Conservation (phyloP, 1,140 invertebrate genomes). For the Philopotamus ludificatus region DNA sequence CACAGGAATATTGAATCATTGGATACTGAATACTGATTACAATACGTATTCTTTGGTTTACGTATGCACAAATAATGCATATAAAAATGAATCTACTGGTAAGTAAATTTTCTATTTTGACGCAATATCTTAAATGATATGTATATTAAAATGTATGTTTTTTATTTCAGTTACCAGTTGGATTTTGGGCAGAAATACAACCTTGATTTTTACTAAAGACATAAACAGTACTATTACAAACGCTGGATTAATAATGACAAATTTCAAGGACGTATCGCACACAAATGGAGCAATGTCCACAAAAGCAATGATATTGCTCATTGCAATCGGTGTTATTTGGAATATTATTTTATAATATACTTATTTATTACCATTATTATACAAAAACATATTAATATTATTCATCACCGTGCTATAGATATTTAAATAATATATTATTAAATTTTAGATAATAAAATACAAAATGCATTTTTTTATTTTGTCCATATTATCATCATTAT, state of each 20-base stretch:
- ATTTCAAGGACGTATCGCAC: neutral
- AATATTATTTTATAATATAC: no score
- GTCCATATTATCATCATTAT: conserved; percentile 27
- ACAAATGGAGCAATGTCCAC: neutral
- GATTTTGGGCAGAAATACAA: conserved; percentile 11
- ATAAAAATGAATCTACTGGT: no score
- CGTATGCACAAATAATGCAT: neutral
- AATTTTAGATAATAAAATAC: neutral
- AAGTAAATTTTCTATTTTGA: neutral
- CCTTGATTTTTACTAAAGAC: no score
- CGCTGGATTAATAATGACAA: neutral
- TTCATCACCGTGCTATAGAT: neutral
- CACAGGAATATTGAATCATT: no score
- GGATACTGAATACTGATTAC: neutral
- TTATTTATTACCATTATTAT: no score
- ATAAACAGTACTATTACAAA: neutral
- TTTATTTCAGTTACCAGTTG: neutral
- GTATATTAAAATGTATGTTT: neutral
- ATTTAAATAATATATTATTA: neutral
- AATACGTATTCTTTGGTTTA: neutral
- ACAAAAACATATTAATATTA: no score
- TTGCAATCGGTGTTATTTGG: no score
- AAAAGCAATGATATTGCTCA: neutral
- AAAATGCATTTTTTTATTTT: conserved; percentile 41
- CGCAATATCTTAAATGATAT: neutral